Evolutionary conservation across 2,797 vertebrate genomes (phyloP), one percentile per base, ranked within the genome.

Genomic region (Chaetodon trifasciatus): DNA sequence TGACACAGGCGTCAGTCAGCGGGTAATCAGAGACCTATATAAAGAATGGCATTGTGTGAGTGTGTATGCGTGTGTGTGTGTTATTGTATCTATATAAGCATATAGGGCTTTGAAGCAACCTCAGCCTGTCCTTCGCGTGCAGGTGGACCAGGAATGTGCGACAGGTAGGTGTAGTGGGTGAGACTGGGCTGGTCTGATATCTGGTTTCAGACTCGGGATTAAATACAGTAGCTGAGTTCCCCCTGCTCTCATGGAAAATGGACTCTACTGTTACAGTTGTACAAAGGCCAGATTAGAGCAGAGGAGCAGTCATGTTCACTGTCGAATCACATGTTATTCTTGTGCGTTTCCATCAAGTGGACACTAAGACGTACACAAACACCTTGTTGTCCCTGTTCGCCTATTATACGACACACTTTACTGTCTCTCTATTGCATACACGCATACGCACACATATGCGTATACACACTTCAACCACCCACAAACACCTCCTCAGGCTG

Each of bases 141-240:
- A 91, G 78, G 82, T 80, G 82, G 82, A 84, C 32, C 47, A 77
- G 84, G 88, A 91, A 88, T 86, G 78, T 75, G 78, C 60, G 32
- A 82, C 74, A 85, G 74, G 66, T 82, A 62, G 61, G 68, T 60
- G 44, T 58, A 75, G 85, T 7, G 64, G 58, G 76, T 81, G 69
- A 87, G 83, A 79, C 73, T 4, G 75, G 84, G 61, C 58, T 49
- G 73, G 58, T 8, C 71, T 19, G 46, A 78, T 86, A 90, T 93
- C 85, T 82, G 69, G 91, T 94, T 94, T 93, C 92, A 87, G 55
- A 55, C 68, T 84, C 60, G 0, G 76, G 77, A 85, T 89, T 90
- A 92, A 89, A 88, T 89, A 88, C 90, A 90, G 87, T 85, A 82
- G 75, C 75, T 6, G 56, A 70, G 73, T 44, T 85, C 56, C 81